A percentile compares a stretch with the other conserved stretches of the same genome.
Conservation (phyloP, 1,140 invertebrate genomes). For the Dryas iulia region DNA sequence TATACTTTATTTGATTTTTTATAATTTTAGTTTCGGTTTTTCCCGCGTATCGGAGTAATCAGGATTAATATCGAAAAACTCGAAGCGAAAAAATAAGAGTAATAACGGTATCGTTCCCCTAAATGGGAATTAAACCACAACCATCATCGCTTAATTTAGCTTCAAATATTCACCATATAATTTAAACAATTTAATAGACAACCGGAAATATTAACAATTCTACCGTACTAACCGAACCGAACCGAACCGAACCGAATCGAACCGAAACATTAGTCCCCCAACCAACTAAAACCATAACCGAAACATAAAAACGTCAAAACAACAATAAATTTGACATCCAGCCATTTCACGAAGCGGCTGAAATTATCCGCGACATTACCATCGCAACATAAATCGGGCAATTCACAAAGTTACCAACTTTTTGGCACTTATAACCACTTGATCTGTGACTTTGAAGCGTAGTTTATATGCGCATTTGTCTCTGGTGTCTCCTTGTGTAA, state of each 20-base stretch:
- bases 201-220: too few relatives aligned
- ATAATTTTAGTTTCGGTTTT: too few relatives aligned
- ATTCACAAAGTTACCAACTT: conserved; percentile 35
- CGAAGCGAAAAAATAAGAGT: too few relatives aligned
- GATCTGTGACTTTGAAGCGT: not conserved
- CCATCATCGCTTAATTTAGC: too few relatives aligned
- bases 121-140: too few relatives aligned
- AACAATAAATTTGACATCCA: conserved; percentile 1
- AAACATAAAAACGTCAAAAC: conserved; percentile 20
- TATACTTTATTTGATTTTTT: too few relatives aligned
- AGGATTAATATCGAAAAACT: too few relatives aligned
- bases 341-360: conserved; percentile 26
- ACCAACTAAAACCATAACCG: not conserved
- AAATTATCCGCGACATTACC: conserved; percentile 40
- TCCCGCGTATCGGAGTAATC: too few relatives aligned
- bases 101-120: too few relatives aligned
- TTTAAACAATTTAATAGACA: too few relatives aligned
- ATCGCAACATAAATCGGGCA: conserved; percentile 35
- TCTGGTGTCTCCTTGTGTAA: not conserved
- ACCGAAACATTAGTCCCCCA: not conserved
- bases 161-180: too few relatives aligned
- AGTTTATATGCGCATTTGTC: not conserved
- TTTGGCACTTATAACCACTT: conserved; percentile 22
- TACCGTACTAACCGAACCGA: too few relatives aligned
- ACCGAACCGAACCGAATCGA: not conserved